These are phyloP conservation scores for Phyllotreta cruciferae DNA, from an alignment of 2,888 invertebrate species.

Conservation along the genomic window DNA sequence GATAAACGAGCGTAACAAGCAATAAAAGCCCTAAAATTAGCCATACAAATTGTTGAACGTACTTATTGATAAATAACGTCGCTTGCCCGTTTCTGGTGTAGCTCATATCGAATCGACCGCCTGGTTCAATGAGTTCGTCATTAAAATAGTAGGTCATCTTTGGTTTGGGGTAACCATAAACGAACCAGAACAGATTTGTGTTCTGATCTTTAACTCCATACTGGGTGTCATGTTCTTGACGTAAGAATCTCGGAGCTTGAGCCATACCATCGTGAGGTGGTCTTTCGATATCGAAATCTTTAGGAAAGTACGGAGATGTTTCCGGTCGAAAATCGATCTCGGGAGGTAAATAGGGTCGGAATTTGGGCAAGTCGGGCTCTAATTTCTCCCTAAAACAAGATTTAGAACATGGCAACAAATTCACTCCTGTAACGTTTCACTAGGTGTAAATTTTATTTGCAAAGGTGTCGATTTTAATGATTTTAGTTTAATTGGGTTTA, in stretches of 20 bases:
- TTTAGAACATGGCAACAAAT: constrained; percentile 24
- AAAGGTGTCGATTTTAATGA: too few species aligned
- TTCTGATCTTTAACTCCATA: constrained; percentile 94
- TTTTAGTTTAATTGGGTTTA: too few species aligned
- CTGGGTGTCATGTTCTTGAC: constrained; percentile 84
- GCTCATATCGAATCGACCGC: constrained; percentile 85
- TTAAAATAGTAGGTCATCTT: constrained; percentile 90
- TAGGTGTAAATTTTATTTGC: too few species aligned
- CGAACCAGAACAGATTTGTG: constrained; percentile 89
- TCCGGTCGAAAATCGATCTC: constrained; percentile 85
- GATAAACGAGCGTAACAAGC: not conserved
- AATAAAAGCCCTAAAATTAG: not conserved
- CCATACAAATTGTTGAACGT: constrained; percentile 48
- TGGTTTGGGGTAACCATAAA: constrained; percentile 96
- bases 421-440: too few species aligned
- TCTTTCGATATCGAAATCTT: constrained; percentile 88
- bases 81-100: constrained; percentile 91
- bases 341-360: constrained; percentile 79
- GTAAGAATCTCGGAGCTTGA: constrained; percentile 85
- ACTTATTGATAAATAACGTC: constrained; percentile 87
- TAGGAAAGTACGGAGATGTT: constrained; percentile 87
- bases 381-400: constrained; percentile 68
- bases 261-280: constrained; percentile 86
- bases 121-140: constrained; percentile 80
- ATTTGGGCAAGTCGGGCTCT: constrained; percentile 80